A percentile compares a stretch with the other conserved stretches of the same genome.
These are phyloP conservation scores for Mirounga angustirostris DNA, from an alignment of 2,113 vertebrate species.

Conservation along the genomic window DNA sequence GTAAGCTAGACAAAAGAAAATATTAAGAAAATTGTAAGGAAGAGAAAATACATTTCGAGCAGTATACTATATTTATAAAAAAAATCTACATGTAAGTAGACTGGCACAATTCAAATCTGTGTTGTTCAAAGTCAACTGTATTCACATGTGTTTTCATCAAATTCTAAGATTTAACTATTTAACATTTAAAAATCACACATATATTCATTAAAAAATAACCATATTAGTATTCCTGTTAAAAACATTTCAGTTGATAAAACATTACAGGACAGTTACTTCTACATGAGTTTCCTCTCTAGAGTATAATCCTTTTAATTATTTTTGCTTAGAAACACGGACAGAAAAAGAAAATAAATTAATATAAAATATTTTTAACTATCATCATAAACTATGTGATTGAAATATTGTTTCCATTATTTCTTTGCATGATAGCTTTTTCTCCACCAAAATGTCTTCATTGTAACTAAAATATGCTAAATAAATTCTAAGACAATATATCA, in stretches of 20 bases:
- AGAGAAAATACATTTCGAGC: background rate
- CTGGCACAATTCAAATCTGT: background rate
- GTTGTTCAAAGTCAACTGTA: background rate
- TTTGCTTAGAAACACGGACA: background rate
- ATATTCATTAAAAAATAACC: background rate
- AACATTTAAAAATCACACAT: background rate
- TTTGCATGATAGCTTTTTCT: background rate
- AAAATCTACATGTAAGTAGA: background rate
- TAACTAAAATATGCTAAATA: background rate
- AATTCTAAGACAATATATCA: background rate
- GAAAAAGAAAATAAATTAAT: background rate
- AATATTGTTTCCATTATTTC: constrained; percentile 4
- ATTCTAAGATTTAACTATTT: background rate
- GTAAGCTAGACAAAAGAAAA: background rate
- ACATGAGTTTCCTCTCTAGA: background rate
- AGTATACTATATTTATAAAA: background rate
- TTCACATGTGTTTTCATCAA: background rate
- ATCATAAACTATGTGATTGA: background rate
- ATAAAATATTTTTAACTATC: background rate
- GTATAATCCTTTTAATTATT: background rate
- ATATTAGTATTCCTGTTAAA: background rate
- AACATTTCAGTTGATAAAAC: background rate
- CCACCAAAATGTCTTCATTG: background rate
- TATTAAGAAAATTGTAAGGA: background rate
- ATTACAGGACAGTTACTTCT: background rate